A percentile compares a stretch with the other conserved stretches of the same genome.
Conservation (phyloP, 1,140 invertebrate species). For the Zaprionus capensis region DNA sequence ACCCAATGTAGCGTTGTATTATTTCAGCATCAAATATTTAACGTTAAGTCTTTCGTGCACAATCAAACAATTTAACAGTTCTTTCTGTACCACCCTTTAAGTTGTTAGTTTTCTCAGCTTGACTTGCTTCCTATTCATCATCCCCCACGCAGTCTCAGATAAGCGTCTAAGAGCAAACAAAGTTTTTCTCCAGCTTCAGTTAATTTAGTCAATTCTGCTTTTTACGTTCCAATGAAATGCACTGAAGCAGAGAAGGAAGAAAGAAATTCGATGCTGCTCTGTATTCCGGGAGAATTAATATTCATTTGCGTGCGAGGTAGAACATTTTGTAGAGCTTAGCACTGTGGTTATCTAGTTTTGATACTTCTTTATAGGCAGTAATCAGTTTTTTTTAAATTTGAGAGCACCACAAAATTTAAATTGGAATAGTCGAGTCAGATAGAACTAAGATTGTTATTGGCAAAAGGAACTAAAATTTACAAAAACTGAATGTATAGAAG, state of each 20-base stretch:
- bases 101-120: conserved; percentile 31
- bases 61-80: conserved; percentile 60
- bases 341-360: not conserved
- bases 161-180: conserved; percentile 73
- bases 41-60: conserved; percentile 72
- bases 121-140: conserved; percentile 23
- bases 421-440: too few species aligned
- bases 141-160: conserved; percentile 42
- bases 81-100: conserved; percentile 1
- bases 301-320: not conserved
- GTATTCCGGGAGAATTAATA: not conserved
- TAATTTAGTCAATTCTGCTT: conserved; percentile 78
- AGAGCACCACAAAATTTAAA: too few species aligned
- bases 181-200: conserved; percentile 67
- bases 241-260: conserved; percentile 60
- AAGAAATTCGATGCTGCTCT: not conserved
- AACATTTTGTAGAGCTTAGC: not conserved
- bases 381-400: not conserved
- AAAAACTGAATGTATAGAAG: too few species aligned
- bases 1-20: conserved; percentile 77
- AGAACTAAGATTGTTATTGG: too few species aligned
- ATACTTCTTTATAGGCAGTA: not conserved
- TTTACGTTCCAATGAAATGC: conserved; percentile 45
- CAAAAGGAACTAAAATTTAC: too few species aligned
- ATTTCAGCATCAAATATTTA: conserved; percentile 80